Evolutionary conservation across 2,797 vertebrate species (phyloP), one percentile per base, ranked within the genome.

Genomic region (Sphenopsis melanotis): DNA sequence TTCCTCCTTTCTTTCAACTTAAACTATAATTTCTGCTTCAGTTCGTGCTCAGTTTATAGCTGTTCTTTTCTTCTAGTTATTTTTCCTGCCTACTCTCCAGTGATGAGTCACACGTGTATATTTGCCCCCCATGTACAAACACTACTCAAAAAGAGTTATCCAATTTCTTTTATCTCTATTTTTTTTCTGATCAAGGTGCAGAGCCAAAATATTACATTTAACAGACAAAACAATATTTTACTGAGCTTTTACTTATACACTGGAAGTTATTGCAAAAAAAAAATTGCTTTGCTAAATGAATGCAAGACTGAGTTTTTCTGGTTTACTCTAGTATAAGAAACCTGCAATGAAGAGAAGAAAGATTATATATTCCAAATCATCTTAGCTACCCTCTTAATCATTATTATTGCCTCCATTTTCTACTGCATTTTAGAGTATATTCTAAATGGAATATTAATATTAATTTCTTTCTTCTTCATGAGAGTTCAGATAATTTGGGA

Each of bases 391-490:
- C 86, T 81, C 85, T 97, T 96, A 87, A 95, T 97, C 94, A 96
- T 76, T 63, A 79, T 91, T 88, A 72, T 83, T 95, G 78, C 84
- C 59, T 94, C 89, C 78, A 95, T 84, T 74, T 94, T 86, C 93
- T 61, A 23, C 74, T 22, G 59, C 68, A 87, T 88, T 93, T 97
- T 91, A 89, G 27, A 94, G 55, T 94, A 94, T 94, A 87, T 94
- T 94, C 85, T 95, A 93, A 96, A 97, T 93, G 89, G 95, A 96
- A 96, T 95, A 97, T 96, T 97, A 97, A 97, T 97, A 97, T 94
- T 96, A 94, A 96, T 96, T 96, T 83, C 84, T 94, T 85, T 86
- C 89, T 78, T 91, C 71, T 88, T 87, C 77, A 81, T 87, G 56
- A 95, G 87, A 84, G 30, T 87, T 84, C 61, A 92, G 71, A 91